phyloP scores from a whole-genome alignment of 2,888 invertebrate species.

The Nemotelus nigrinus region DNA sequence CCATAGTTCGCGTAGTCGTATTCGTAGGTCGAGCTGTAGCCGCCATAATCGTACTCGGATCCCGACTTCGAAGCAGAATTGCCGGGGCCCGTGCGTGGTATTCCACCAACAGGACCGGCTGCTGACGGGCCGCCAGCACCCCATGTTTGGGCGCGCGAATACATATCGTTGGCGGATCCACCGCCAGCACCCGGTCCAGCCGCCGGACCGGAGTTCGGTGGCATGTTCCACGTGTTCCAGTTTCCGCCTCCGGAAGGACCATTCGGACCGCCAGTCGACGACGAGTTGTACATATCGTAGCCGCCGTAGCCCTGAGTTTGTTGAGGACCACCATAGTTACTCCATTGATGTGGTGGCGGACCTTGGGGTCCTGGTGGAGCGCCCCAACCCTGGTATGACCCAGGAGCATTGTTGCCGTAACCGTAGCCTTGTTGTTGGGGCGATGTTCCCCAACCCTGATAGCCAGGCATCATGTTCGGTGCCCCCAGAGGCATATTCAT shows the following conservation, averaged over 20 bases:
- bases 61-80: slow-evolving; percentile 65
- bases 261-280: slow-evolving; percentile 69
- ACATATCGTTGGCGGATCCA: slow-evolving; percentile 63
- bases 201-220: slow-evolving; percentile 79
- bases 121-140: slow-evolving; percentile 64
- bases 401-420: slow-evolving; percentile 84
- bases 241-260: slow-evolving; percentile 83
- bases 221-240: slow-evolving; percentile 91
- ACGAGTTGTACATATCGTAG: slow-evolving; percentile 72
- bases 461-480: slow-evolving; percentile 90
- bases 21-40: slow-evolving; percentile 64
- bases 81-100: slow-evolving; percentile 64
- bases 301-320: slow-evolving; percentile 90
- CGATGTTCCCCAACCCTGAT: slow-evolving; percentile 86
- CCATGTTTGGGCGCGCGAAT: slow-evolving; percentile 64
- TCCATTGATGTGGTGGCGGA: slow-evolving; percentile 82
- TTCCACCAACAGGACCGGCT: slow-evolving; percentile 63
- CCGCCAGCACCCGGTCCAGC: slow-evolving; percentile 60
- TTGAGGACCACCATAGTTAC: slow-evolving; percentile 85
- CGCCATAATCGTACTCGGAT: slow-evolving; percentile 65
- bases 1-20: slow-evolving; percentile 64
- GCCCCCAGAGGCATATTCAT: slow-evolving; percentile 90
- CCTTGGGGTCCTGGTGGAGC: slow-evolving; percentile 87
- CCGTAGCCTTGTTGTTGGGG: slow-evolving; percentile 87
- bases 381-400: slow-evolving; percentile 90